Base-by-base conservation (phyloP, 1,140 invertebrate species). In the Drosophila lowei region DNA sequence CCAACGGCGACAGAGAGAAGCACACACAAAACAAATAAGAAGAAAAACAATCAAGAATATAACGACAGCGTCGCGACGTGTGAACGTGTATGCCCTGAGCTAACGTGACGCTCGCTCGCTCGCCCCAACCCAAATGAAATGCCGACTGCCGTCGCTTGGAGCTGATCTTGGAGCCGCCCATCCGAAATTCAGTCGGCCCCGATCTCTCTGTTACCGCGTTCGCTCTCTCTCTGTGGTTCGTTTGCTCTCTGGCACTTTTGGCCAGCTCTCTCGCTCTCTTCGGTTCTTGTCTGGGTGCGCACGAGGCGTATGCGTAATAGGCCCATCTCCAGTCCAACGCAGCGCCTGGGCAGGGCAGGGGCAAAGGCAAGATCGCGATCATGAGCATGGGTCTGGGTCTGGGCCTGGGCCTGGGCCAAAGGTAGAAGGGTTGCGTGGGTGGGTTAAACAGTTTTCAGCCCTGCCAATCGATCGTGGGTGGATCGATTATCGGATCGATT, bases 231-330 rank as follows among this genome's bases (percentile, higher is more conserved):
- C 42, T 46, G n/a, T 53, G 15, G 15, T 41, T 8, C 15, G 5
- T n/a, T 15, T 28, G 18, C 15, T 18, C 2, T 52, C 52, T 53
- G 23, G 7, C n/a, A 23, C 6, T 55, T 9, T 25, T 52, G 4
- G 53, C 28, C 28, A 30, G 11, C 28, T 55, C 16, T 15, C 34
- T 58, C 11, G 18, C 13, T 43, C 5, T 52, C 23, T 28, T 16
- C 23, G 34, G 43, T 30, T 44, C n/a, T 44, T 42, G 34, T 18
- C 38, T 57, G 53, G 57, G 11, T 28, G 56, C 30, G 11, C 60
- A 73, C 70, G 53, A 48, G 70, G 71, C 71, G 71, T 73, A 73
- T 73, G 70, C 71, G 71, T 73, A 73, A 73, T 73, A 52, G 34
- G 11, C 11, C 11, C 34, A 13, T 2, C 9, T 30, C 30, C 8